phyloP scores from a whole-genome alignment of 2,888 invertebrate species.

The Glyphotaelius pellucidus region DNA sequence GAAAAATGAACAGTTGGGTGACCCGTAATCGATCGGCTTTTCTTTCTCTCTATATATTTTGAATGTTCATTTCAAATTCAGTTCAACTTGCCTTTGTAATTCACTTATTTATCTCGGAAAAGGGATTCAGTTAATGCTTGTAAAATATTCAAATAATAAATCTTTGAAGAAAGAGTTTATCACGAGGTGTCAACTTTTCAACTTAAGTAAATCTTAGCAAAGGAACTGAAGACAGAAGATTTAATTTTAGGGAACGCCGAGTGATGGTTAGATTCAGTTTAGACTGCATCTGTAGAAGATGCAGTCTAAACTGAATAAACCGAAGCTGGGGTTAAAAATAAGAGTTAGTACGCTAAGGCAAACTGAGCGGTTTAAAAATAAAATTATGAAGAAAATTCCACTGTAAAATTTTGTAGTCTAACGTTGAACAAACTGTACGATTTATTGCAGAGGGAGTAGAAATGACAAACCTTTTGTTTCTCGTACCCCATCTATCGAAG shows the following conservation, averaged over 20 bases:
- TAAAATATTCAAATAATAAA: neutral
- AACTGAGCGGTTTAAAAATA: neutral
- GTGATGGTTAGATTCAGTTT: no score
- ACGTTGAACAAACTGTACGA: neutral
- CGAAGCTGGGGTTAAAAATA: neutral
- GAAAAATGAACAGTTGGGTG: no score
- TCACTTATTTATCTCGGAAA: neutral
- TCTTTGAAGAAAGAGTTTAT: neutral
- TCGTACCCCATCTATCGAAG: neutral
- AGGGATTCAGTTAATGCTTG: neutral
- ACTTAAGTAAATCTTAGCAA: neutral
- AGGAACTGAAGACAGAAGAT: neutral
- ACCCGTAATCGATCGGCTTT: no score
- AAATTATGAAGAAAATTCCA: neutral
- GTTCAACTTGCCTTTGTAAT: neutral
- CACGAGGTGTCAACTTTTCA: neutral
- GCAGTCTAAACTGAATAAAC: neutral
- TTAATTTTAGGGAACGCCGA: no score
- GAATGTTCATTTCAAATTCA: neutral
- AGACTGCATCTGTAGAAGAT: no score
- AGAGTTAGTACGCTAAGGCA: neutral
- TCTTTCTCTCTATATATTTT: no score
- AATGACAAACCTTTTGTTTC: neutral
- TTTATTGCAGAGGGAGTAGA: no score
- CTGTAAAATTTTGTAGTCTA: neutral